Percentiles rank a stretch among this genome's conserved stretches.
These are phyloP conservation scores for Coronaproctus castanopsis DNA, from an alignment of 2,888 invertebrate genomes.

Conservation along the genomic window DNA sequence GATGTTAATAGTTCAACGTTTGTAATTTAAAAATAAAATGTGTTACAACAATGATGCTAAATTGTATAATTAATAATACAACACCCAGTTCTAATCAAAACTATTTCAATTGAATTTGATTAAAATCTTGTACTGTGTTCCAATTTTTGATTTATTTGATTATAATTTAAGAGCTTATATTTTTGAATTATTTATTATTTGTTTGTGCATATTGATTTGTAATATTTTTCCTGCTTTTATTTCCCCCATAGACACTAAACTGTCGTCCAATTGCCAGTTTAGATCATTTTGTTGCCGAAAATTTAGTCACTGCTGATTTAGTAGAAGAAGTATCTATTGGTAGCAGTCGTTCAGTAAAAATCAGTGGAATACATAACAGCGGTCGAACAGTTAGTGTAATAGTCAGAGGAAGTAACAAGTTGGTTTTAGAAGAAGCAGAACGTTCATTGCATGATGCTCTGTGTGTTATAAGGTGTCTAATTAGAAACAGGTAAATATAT, in stretches of 20 bases:
- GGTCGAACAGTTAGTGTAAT: constrained; percentile 84
- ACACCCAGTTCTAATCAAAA: too few relatives aligned
- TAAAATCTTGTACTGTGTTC: too few relatives aligned
- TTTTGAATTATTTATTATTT: too few relatives aligned
- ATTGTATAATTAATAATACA: too few relatives aligned
- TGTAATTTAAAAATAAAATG: too few relatives aligned
- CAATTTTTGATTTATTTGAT: too few relatives aligned
- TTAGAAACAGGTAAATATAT: constrained; percentile 44
- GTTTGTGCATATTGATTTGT: too few relatives aligned
- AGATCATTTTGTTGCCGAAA: constrained; percentile 88
- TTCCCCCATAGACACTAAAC: constrained; percentile 58
- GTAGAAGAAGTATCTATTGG: constrained; percentile 85
- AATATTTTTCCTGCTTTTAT: too few relatives aligned
- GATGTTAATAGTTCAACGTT: too few relatives aligned
- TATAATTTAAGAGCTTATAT: too few relatives aligned
- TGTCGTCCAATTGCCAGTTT: constrained; percentile 95
- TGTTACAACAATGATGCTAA: too few relatives aligned
- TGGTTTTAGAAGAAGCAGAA: constrained; percentile 61
- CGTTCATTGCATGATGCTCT: constrained; percentile 66
- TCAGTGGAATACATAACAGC: constrained; percentile 66
- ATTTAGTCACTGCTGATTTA: constrained; percentile 74
- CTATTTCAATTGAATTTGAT: too few relatives aligned
- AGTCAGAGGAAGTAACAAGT: constrained; percentile 68
- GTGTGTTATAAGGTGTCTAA: constrained; percentile 86
- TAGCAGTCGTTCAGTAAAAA: constrained; percentile 75